These are phyloP conservation scores for Phlogophora meticulosa DNA, from an alignment of 2,888 invertebrate genomes.

Conservation along the genomic window DNA sequence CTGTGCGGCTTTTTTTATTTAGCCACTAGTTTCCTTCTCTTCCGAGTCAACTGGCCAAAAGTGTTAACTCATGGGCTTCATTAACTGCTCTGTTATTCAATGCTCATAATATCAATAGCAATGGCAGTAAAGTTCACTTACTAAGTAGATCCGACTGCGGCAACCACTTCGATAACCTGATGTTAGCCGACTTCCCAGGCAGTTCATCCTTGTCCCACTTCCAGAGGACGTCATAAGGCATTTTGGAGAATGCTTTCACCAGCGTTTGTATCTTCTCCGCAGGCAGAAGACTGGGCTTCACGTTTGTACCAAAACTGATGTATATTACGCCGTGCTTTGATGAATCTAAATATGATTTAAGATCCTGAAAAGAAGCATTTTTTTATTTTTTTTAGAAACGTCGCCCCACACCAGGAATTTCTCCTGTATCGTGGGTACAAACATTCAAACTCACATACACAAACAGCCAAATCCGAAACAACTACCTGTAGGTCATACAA, in stretches of 20 bases:
- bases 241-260: slow-evolving; percentile 76
- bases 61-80: no score
- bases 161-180: slow-evolving; percentile 84
- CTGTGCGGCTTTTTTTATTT: no score
- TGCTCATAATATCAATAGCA: no score
- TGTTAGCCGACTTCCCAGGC: slow-evolving; percentile 77
- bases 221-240: slow-evolving; percentile 86
- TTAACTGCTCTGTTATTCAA: no score
- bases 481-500: no score
- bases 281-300: slow-evolving; percentile 75
- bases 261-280: slow-evolving; percentile 73
- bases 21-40: no score
- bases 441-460: no score
- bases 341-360: slow-evolving; percentile 78
- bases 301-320: slow-evolving; percentile 85
- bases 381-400: no score
- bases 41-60: no score
- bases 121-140: slow-evolving; percentile 30
- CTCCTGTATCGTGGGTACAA: no score
- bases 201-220: slow-evolving; percentile 83
- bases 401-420: no score
- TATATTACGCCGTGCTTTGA: slow-evolving; percentile 84
- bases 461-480: no score
- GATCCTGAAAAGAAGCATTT: slow-evolving; percentile 69
- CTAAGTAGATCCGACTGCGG: slow-evolving; percentile 77